phyloP scores from a whole-genome alignment of 2,797 vertebrate genomes.

The Megalops cyprinoides region DNA sequence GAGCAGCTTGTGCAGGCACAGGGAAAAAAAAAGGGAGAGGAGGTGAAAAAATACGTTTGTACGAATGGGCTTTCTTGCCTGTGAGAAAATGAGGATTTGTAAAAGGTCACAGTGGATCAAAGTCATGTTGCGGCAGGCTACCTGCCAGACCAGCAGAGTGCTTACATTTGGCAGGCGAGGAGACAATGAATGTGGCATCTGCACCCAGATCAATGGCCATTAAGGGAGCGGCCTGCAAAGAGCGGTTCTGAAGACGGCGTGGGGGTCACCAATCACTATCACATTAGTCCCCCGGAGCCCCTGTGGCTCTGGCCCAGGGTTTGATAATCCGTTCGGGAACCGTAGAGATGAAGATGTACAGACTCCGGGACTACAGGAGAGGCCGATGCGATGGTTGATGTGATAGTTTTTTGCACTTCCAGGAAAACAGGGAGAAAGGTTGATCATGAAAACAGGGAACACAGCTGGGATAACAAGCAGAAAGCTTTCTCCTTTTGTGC shows the following conservation, averaged over 20 bases:
- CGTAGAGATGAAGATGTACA: slow-evolving; percentile 48
- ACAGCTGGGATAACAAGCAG: not conserved
- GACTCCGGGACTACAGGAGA: slow-evolving; percentile 23
- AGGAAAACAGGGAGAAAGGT: slow-evolving; percentile 23
- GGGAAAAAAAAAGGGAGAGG: slow-evolving; percentile 23
- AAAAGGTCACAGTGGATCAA: slow-evolving; percentile 44
- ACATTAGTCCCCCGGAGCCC: slow-evolving; percentile 54
- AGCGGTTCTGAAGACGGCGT: slow-evolving; percentile 44
- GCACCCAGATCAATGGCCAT: slow-evolving; percentile 60
- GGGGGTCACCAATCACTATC: slow-evolving; percentile 54
- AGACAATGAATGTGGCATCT: slow-evolving; percentile 60
- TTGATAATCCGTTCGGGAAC: slow-evolving; percentile 44
- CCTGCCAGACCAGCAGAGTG: slow-evolving; percentile 37
- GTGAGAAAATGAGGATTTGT: slow-evolving; percentile 40
- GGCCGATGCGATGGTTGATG: slow-evolving; percentile 36
- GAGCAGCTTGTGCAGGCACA: not conserved
- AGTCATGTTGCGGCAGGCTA: slow-evolving; percentile 38
- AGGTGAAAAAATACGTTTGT: slow-evolving; percentile 19
- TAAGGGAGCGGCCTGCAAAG: slow-evolving; percentile 55
- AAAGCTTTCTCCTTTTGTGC: not conserved
- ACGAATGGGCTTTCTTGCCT: slow-evolving; percentile 34
- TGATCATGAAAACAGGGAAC: not conserved
- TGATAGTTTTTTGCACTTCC: slow-evolving; percentile 31
- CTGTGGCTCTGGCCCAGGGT: slow-evolving; percentile 36
- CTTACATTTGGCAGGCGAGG: slow-evolving; percentile 54